Evolutionary conservation across 1,140 invertebrate genomes (phyloP).

Genomic region (Colletes gigas): DNA sequence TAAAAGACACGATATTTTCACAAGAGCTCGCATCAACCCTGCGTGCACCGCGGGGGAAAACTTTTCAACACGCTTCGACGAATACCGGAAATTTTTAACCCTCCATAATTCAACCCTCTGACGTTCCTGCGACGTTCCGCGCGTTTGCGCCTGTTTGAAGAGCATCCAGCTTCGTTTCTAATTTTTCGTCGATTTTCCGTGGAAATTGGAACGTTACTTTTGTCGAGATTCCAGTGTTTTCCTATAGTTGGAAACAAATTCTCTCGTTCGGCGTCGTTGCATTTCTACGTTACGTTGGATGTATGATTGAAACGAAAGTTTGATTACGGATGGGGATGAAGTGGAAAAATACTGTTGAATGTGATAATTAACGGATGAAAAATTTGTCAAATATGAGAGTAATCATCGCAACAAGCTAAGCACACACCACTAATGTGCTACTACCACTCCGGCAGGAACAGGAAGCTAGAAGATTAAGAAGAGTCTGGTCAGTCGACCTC

Average conservation of each 20-base stretch:
- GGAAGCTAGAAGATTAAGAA: too few relatives aligned
- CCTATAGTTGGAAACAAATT: not conserved
- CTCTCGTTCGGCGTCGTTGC: too few relatives aligned
- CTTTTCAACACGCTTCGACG: conserved; percentile 43
- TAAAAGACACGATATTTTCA: conserved; percentile 49
- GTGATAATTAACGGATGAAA: too few relatives aligned
- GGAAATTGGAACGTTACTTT: not conserved
- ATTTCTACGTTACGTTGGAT: too few relatives aligned
- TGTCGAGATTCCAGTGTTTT: not conserved
- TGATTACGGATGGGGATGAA: too few relatives aligned
- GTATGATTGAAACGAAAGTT: too few relatives aligned
- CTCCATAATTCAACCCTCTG: conserved; percentile 5
- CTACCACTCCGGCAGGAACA: too few relatives aligned
- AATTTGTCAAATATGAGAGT: too few relatives aligned
- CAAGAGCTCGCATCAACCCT: conserved; percentile 29
- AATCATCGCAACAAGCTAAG: too few relatives aligned
- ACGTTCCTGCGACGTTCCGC: conserved; percentile 1
- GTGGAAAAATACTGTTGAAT: too few relatives aligned
- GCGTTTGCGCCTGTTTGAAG: conserved; percentile 4
- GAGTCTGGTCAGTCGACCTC: too few relatives aligned
- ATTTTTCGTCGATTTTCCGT: not conserved
- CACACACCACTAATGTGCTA: too few relatives aligned
- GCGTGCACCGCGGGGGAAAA: conserved; percentile 26
- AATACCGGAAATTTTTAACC: conserved; percentile 37
- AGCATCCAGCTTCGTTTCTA: not conserved